Conservation (phyloP, 2,888 invertebrate species). For the Rambutsinella grinnellia region DNA sequence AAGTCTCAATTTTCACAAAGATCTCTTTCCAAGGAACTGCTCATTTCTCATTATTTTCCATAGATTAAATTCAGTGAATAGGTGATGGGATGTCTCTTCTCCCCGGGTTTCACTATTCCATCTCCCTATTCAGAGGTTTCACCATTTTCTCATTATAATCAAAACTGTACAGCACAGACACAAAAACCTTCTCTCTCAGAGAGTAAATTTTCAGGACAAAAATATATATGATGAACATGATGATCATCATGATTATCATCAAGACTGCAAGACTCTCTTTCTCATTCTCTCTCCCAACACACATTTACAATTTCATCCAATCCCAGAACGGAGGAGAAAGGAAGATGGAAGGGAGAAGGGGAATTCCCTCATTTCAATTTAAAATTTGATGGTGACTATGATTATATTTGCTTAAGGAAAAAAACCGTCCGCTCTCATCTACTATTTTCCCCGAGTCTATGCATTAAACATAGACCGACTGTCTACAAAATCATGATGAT, state of each 20-base stretch:
- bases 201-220: slow-evolving; percentile 37
- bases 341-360: slow-evolving; percentile 43
- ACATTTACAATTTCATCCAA: slow-evolving; percentile 58
- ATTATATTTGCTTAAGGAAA: slow-evolving; percentile 58
- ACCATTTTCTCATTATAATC: slow-evolving; percentile 44
- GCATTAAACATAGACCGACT: not conserved
- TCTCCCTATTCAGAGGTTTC: slow-evolving; percentile 26
- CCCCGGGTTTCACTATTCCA: not conserved
- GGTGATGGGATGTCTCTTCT: slow-evolving; percentile 32
- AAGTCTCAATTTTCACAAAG: slow-evolving; percentile 48
- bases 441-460: not conserved
- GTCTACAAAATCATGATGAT: not conserved
- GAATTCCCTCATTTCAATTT: slow-evolving; percentile 62
- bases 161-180: slow-evolving; percentile 9
- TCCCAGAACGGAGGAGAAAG: slow-evolving; percentile 53
- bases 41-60: slow-evolving; percentile 58
- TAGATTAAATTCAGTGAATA: slow-evolving; percentile 57
- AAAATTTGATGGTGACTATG: slow-evolving; percentile 63
- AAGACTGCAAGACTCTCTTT: not conserved
- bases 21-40: slow-evolving; percentile 46
- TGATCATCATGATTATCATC: not conserved
- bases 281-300: not conserved
- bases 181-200: slow-evolving; percentile 21
- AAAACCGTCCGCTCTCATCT: slow-evolving; percentile 42
- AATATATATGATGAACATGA: slow-evolving; percentile 35